Conservation (phyloP, 1,140 invertebrate genomes). For the Grapholita molesta region DNA sequence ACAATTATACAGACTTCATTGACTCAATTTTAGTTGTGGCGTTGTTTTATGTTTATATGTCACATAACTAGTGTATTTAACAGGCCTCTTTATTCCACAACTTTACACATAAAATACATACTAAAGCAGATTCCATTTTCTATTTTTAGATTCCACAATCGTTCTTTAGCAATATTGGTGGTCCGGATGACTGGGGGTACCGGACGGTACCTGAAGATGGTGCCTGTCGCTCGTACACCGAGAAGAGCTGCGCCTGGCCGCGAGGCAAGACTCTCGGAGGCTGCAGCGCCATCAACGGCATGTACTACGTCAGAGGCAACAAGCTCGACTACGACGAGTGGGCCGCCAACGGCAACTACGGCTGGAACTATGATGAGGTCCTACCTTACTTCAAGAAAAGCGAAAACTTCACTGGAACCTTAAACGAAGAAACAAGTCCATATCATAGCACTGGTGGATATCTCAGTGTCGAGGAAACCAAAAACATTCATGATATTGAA, state of each 20-base stretch:
- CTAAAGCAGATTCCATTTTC: not conserved
- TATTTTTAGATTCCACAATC: conserved; percentile 12
- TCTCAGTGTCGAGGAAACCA: conserved; percentile 84
- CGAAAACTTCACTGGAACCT: conserved; percentile 81
- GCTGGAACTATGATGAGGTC: conserved; percentile 57
- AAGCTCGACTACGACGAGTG: conserved; percentile 83
- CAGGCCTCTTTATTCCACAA: too few relatives aligned
- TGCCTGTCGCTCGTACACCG: conserved; percentile 40
- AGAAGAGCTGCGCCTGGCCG: conserved; percentile 65
- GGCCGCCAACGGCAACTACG: conserved; percentile 36
- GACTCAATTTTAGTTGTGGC: too few relatives aligned
- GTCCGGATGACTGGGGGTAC: conserved; percentile 74
- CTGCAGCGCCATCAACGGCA: conserved; percentile 80
- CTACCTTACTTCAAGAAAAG: conserved; percentile 59
- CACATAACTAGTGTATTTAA: too few relatives aligned
- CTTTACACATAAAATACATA: too few relatives aligned
- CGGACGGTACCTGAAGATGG: conserved; percentile 66
- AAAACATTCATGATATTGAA: conserved; percentile 84
- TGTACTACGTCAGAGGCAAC: conserved; percentile 82
- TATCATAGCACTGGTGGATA: conserved; percentile 88
- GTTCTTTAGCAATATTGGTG: conserved; percentile 45
- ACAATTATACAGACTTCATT: too few relatives aligned
- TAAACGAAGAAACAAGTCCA: conserved; percentile 27
- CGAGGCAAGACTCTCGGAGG: conserved; percentile 79
- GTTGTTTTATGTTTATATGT: too few relatives aligned